Evolutionary conservation across 2,888 invertebrate species (phyloP).

Genomic region (Oscheius onirici): DNA sequence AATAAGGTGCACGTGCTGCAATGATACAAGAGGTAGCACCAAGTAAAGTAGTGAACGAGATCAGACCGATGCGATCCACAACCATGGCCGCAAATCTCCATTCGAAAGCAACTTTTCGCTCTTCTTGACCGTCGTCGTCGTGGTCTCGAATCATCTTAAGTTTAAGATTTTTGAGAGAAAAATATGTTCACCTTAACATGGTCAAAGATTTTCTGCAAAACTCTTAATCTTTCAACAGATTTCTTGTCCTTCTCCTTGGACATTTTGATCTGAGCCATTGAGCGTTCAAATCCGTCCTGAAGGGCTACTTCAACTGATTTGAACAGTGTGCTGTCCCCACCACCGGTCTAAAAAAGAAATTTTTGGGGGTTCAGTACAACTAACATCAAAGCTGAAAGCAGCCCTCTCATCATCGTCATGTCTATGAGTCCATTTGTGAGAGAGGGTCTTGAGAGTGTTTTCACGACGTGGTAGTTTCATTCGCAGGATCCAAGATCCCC

Average conservation of each 20-base stretch:
- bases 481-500: slow-evolving; percentile 62
- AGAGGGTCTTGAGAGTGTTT: slow-evolving; percentile 50
- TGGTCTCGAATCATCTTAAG: slow-evolving; percentile 64
- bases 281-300: slow-evolving; percentile 58
- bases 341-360: slow-evolving; percentile 49
- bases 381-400: slow-evolving; percentile 58
- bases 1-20: slow-evolving; percentile 61
- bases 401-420: slow-evolving; percentile 53
- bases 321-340: slow-evolving; percentile 54
- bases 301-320: slow-evolving; percentile 49
- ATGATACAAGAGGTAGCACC: slow-evolving; percentile 49
- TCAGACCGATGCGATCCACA: slow-evolving; percentile 62
- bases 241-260: slow-evolving; percentile 40
- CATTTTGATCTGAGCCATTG: slow-evolving; percentile 47
- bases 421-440: slow-evolving; percentile 48
- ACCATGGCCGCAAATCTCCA: slow-evolving; percentile 67
- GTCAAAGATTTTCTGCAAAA: slow-evolving; percentile 62
- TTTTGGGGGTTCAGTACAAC: too few relatives aligned
- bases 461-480: slow-evolving; percentile 60
- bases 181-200: slow-evolving; percentile 58
- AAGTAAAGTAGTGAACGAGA: slow-evolving; percentile 59
- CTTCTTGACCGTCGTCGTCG: slow-evolving; percentile 63
- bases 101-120: slow-evolving; percentile 55
- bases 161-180: neutral
- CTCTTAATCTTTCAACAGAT: slow-evolving; percentile 47